phyloP scores from a whole-genome alignment of 92 coral and sea anemone species.

The Anthopleura xanthogrammica region DNA sequence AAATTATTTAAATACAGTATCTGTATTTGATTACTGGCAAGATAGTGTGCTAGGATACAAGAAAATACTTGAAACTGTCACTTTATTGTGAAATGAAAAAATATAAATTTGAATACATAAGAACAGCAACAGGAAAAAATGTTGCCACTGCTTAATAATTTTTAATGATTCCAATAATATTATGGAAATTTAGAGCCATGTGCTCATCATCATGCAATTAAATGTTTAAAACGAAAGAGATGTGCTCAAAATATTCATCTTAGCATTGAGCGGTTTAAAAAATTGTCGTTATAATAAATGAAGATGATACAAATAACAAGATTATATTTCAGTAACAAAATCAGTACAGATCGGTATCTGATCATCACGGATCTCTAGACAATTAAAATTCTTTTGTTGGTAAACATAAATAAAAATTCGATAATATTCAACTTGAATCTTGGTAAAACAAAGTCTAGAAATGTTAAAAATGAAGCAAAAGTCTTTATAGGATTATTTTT shows the following conservation, averaged over 20 bases:
- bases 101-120: not conserved
- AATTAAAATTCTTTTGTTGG: conserved; percentile 2
- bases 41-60: not conserved
- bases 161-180: not conserved
- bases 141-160: not conserved
- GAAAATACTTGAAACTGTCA: not conserved
- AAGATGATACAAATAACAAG: not conserved
- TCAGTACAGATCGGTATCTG: not conserved
- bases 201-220: not conserved
- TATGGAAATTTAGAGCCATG: not conserved
- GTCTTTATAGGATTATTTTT: not conserved
- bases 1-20: not conserved
- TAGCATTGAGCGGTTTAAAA: not conserved
- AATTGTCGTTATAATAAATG: not conserved
- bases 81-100: not conserved
- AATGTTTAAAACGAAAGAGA: not conserved
- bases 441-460: not conserved
- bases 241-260: not conserved
- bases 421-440: not conserved
- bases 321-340: not conserved
- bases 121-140: too few relatives aligned
- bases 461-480: not conserved
- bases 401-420: conserved; percentile 1
- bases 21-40: not conserved
- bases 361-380: not conserved